Base-by-base conservation (phyloP, 2,888 invertebrate species). In the Taphrorychus bicolor region DNA sequence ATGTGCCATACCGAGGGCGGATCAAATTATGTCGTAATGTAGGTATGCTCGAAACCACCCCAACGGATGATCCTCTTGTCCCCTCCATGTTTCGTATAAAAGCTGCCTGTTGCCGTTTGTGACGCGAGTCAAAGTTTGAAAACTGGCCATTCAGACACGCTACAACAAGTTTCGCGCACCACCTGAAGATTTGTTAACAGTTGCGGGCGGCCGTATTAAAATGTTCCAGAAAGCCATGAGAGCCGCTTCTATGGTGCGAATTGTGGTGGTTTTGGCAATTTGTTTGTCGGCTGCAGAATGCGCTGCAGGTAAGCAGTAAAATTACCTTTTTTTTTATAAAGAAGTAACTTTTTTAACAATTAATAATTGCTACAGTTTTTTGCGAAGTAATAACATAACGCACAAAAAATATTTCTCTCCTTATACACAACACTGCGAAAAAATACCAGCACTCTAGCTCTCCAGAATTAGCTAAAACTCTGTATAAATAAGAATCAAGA, bases 271-370 rank as follows among this genome's bases (percentile, higher is more conserved):
- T 22, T 80, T 88, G 40, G 81, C 87, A 62, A n/a, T 48, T 18
- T 80, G 88, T 65, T 82, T 87, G 71, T 87, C 85, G 72, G 84
- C 88, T 66, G 86, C 85, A 17, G 87, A 87, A 76, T 85, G 86
- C 73, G 85, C 85, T 66, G 84, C 87, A 81, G 88, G 89, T 89
- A 81, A 78, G 80, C 76, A n/a, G n/a, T n/a, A n/a, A n/a, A n/a
- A n/a, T n/a, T n/a, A n/a, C n/a, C n/a, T n/a, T n/a, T n/a, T 18
- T 32, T 32, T 60, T 45, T 59, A 7, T 3, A 2, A 54, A 54
- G 19, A 19, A 18, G 5, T 54, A 18, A 11, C 11, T 32, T 9
- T 11, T 32, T 32, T 7, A 32, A 32, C 32, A 32, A 32, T 7
- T 32, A n/a, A n/a, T n/a, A n/a, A n/a, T n/a, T n/a, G n/a, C n/a